Evolutionary conservation across 2,888 invertebrate species (phyloP), one percentile per base, ranked within the genome.

Genomic region (Tipula confusa): DNA sequence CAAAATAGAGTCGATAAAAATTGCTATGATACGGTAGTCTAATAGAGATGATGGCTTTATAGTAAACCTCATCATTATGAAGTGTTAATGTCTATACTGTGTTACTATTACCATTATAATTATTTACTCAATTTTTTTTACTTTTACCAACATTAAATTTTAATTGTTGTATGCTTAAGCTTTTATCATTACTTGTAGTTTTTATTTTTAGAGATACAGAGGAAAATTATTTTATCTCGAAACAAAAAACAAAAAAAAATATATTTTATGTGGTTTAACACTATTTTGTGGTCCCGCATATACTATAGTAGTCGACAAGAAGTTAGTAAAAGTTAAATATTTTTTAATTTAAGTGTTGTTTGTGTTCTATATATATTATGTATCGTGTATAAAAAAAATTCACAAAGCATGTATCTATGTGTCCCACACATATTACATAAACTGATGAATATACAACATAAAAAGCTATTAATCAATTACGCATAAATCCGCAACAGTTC

Each of bases 281-380:
- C 64, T 0, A 64, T 64, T 64, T 18, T 64, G 64, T 64, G 64
- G 64, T 64, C 64, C 64, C 64, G 64, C 64, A 64, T n/a, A n/a
- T n/a, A 43, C 36, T 64, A 1, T 64, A 24, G 9, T 24, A 24
- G 64, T 64, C 64, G 64, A 64, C 64, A 9, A 24, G 24, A 64
- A 64, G 64, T 64, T 64, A 18, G 64, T 64, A 64, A 64, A 64
- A 64, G 64, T 64, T 64, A 64, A 18, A 64, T 64, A 64, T 64
- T 64, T n/a, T n/a, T 64, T 24, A 64, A 64, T 64, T 24, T 64
- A 24, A 24, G 64, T 64, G 9, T 64, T 24, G 24, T 64, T 64
- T 24, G 24, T 64, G 38, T 38, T 11, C 38, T 11, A 38, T 38
- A 13, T 38, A 13, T 31, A 31, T 7, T 11, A 11, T 11, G 9